phyloP scores from a whole-genome alignment of 2,113 vertebrate species.

The Cynocephalus volans region DNA sequence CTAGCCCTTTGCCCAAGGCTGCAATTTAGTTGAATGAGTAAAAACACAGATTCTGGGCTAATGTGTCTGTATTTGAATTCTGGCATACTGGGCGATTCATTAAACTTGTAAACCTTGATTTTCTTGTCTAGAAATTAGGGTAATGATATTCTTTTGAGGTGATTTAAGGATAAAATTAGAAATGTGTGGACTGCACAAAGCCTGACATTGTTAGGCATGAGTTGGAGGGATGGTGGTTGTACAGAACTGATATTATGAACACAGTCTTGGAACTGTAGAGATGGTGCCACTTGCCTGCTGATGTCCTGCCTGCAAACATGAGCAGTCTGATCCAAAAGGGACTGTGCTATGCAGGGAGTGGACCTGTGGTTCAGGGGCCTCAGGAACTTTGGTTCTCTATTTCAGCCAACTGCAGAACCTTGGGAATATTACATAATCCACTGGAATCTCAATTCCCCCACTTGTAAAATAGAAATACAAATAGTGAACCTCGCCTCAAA shows the following conservation, averaged over 20 bases:
- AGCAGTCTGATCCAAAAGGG: background rate
- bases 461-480: background rate
- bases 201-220: background rate
- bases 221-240: background rate
- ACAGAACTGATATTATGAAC: background rate
- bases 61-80: background rate
- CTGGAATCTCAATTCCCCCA: background rate
- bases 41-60: background rate
- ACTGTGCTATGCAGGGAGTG: background rate
- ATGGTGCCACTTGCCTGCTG: rapidly evolving
- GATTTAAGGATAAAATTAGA: slow-evolving; percentile 1
- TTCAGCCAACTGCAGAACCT: background rate
- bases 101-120: background rate
- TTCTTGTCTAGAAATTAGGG: background rate
- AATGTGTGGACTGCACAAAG: background rate
- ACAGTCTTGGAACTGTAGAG: background rate
- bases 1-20: background rate
- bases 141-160: background rate
- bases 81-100: background rate
- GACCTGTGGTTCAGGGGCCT: rapidly evolving
- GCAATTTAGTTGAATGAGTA: background rate
- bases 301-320: background rate
- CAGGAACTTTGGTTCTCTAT: background rate
- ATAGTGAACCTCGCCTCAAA: background rate
- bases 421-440: background rate